Evolutionary conservation across 2,888 invertebrate genomes (phyloP).

Genomic region (Plebejus argus): DNA sequence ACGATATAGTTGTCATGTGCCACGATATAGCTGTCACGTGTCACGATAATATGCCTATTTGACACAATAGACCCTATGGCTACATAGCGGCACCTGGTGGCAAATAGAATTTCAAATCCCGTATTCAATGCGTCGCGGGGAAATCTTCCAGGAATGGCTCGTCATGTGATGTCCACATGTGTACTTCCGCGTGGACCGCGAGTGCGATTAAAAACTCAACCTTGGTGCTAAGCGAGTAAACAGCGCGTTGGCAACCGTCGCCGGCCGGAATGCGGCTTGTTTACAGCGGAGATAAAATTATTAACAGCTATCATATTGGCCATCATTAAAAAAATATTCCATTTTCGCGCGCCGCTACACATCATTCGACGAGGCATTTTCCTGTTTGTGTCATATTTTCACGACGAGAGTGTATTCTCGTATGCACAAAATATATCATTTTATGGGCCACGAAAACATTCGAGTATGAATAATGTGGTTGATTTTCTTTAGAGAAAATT

Average conservation of each 20-base stretch:
- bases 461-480: background rate
- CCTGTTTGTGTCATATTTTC: constrained; percentile 1
- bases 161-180: constrained; percentile 3
- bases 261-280: constrained; percentile 58
- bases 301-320: constrained; percentile 52
- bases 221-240: constrained; percentile 50
- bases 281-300: constrained; percentile 52
- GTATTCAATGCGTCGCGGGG: background rate
- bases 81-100: no score
- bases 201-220: constrained; percentile 46
- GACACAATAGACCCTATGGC: no score
- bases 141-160: background rate
- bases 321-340: constrained; percentile 39
- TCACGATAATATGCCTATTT: no score
- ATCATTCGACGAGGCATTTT: background rate
- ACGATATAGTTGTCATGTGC: no score
- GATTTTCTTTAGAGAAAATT: background rate
- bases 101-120: no score
- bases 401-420: background rate
- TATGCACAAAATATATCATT: background rate
- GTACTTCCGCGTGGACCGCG: constrained; percentile 34
- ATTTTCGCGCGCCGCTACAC: constrained; percentile 12
- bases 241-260: constrained; percentile 53
- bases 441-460: background rate
- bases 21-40: no score